Evolutionary conservation across 1,140 invertebrate genomes (phyloP).

Genomic region (Drosophila prosaltans): DNA sequence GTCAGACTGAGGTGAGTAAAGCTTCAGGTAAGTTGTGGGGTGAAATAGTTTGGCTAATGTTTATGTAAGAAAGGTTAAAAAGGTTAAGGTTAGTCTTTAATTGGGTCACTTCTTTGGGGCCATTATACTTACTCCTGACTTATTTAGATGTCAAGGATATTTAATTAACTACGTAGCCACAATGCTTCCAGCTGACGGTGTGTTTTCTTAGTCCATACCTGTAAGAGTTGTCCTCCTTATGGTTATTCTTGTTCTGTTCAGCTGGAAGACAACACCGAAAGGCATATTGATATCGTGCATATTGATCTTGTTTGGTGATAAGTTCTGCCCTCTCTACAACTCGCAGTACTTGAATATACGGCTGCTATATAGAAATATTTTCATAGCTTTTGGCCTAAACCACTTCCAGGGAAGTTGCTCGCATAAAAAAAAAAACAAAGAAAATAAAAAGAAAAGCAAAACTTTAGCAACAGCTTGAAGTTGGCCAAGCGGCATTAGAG

Average conservation of each 20-base stretch:
- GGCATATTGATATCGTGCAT: slow-evolving; percentile 83
- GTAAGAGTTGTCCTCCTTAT: slow-evolving; percentile 1
- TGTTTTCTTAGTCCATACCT: background rate
- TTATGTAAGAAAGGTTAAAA: too few species aligned
- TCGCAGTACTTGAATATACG: slow-evolving; percentile 10
- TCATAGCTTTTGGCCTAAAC: slow-evolving; percentile 65
- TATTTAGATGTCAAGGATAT: too few species aligned
- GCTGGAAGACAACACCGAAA: slow-evolving; percentile 45
- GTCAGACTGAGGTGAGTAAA: background rate
- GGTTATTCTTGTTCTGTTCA: slow-evolving; percentile 28
- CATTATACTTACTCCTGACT: too few species aligned
- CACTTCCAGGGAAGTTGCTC: slow-evolving; percentile 82
- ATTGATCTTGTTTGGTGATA: slow-evolving; percentile 83
- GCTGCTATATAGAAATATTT: slow-evolving; percentile 70
- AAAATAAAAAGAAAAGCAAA: slow-evolving; percentile 38
- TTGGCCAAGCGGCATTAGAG: slow-evolving; percentile 54
- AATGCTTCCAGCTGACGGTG: background rate
- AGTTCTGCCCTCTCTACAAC: slow-evolving; percentile 61
- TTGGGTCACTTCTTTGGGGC: too few species aligned
- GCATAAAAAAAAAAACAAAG: slow-evolving; percentile 49
- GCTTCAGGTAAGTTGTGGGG: too few species aligned
- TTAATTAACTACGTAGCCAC: background rate
- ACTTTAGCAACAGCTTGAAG: slow-evolving; percentile 44
- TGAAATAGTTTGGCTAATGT: too few species aligned
- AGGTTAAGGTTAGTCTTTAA: too few species aligned